These are phyloP conservation scores for Stigmatopora nigra DNA, from an alignment of 2,113 vertebrate genomes.

Conservation along the genomic window DNA sequence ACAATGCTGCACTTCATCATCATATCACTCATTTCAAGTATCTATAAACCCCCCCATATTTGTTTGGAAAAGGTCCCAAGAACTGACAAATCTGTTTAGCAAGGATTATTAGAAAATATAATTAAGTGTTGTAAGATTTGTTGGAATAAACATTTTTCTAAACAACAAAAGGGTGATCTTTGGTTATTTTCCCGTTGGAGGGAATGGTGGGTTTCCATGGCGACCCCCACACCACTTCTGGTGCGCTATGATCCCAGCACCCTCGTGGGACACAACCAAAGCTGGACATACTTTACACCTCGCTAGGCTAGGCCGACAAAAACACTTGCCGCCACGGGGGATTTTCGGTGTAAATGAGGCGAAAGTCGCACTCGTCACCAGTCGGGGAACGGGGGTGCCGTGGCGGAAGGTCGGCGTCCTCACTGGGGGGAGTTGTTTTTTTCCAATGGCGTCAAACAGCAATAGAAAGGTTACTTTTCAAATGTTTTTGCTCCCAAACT, in stretches of 20 bases:
- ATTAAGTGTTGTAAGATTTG: conserved; percentile 95
- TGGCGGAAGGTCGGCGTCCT: neutral
- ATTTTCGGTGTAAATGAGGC: neutral
- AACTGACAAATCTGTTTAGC: conserved; percentile 84
- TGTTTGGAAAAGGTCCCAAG: conserved; percentile 68
- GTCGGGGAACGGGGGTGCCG: too few relatives aligned
- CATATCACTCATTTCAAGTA: conserved; percentile 69
- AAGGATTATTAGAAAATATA: conserved; percentile 76
- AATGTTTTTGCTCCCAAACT: too few relatives aligned
- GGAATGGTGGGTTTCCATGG: conserved; percentile 10
- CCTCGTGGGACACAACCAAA: conserved; percentile 53
- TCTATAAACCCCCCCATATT: too few relatives aligned
- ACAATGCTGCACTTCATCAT: conserved; percentile 98
- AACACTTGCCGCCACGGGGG: neutral
- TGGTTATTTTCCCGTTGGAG: conserved; percentile 46
- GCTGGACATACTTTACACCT: conserved; percentile 57
- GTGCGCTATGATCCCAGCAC: conserved; percentile 48
- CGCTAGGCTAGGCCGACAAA: conserved; percentile 22
- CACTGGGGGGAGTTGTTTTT: neutral
- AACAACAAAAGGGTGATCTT: conserved; percentile 91
- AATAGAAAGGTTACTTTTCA: too few relatives aligned
- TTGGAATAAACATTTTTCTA: conserved; percentile 99
- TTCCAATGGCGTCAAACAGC: too few relatives aligned
- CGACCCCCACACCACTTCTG: conserved; percentile 54
- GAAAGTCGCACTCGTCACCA: too few relatives aligned